Conservation (phyloP, 2,888 invertebrate genomes). For the Oxycera nigricornis region DNA sequence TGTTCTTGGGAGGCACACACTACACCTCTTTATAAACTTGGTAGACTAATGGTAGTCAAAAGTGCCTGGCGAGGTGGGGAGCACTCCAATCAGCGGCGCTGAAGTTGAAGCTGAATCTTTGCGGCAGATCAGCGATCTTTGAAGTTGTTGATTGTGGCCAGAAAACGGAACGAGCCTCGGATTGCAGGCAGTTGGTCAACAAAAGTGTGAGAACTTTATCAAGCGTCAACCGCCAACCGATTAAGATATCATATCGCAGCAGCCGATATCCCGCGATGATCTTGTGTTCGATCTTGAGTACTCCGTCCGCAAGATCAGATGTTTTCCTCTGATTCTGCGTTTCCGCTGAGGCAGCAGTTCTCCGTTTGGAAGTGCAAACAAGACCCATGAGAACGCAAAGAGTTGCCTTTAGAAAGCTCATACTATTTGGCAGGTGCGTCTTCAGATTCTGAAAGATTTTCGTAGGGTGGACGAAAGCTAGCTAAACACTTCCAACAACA, state of each 20-base stretch:
- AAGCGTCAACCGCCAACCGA: conserved; percentile 18
- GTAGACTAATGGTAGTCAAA: conserved; percentile 6
- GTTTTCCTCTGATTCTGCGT: conserved; percentile 9
- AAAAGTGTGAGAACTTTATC: conserved; percentile 39
- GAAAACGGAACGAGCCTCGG: conserved; percentile 4
- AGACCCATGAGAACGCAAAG: neutral
- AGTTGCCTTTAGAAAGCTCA: neutral
- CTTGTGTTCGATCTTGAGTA: conserved; percentile 26
- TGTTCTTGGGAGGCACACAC: conserved; percentile 38
- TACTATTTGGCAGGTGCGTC: too few relatives aligned
- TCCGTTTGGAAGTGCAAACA: neutral
- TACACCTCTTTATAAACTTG: conserved; percentile 43
- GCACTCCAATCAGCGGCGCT: neutral
- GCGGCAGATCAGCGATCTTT: conserved; percentile 32
- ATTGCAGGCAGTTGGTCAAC: conserved; percentile 23
- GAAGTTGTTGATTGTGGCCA: conserved; percentile 21
- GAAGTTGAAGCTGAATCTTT: conserved; percentile 29
- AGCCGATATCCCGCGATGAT: conserved; percentile 29
- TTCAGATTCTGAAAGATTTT: too few relatives aligned
- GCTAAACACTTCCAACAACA: too few relatives aligned
- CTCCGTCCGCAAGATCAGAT: conserved; percentile 13
- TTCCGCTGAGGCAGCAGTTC: neutral
- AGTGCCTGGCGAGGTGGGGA: conserved; percentile 18
- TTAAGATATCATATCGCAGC: conserved; percentile 21
- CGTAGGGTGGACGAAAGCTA: too few relatives aligned